Percentiles rank a stretch among this genome's conserved stretches.
Evolutionary conservation across 2,113 vertebrate species (phyloP).

Genomic region (Brachirus orientalis): DNA sequence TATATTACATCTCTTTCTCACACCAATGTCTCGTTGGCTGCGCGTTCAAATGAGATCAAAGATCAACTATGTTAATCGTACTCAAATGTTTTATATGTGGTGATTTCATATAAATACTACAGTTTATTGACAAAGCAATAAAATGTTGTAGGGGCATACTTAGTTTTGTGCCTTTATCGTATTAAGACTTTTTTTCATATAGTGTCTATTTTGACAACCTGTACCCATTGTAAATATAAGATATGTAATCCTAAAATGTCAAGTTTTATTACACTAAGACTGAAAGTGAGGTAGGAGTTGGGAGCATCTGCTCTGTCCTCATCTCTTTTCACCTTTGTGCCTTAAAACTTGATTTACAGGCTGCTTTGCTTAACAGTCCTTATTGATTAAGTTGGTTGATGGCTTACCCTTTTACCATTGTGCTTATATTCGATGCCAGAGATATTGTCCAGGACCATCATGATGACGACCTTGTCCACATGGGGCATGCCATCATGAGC

Average conservation of each 20-base stretch:
- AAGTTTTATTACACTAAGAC: slow-evolving; percentile 1
- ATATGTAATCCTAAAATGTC: neutral
- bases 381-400: slow-evolving; percentile 7
- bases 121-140: too few relatives aligned
- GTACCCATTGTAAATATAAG: too few relatives aligned
- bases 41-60: neutral
- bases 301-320: neutral
- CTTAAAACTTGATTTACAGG: neutral
- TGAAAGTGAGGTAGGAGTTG: neutral
- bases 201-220: neutral
- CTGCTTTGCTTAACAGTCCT: slow-evolving; percentile 4
- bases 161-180: neutral
- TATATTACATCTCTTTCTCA: too few relatives aligned
- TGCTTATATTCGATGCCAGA: slow-evolving; percentile 69
- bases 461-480: slow-evolving; percentile 91
- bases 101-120: too few relatives aligned
- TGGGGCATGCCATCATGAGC: slow-evolving; percentile 97
- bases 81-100: too few relatives aligned
- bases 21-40: too few relatives aligned
- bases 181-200: neutral
- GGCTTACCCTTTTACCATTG: slow-evolving; percentile 1
- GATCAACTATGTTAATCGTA: neutral
- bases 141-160: too few relatives aligned
- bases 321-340: neutral
- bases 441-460: slow-evolving; percentile 83